Base-by-base conservation (phyloP, 2,888 invertebrate species). In the Nomada hirtipes region DNA sequence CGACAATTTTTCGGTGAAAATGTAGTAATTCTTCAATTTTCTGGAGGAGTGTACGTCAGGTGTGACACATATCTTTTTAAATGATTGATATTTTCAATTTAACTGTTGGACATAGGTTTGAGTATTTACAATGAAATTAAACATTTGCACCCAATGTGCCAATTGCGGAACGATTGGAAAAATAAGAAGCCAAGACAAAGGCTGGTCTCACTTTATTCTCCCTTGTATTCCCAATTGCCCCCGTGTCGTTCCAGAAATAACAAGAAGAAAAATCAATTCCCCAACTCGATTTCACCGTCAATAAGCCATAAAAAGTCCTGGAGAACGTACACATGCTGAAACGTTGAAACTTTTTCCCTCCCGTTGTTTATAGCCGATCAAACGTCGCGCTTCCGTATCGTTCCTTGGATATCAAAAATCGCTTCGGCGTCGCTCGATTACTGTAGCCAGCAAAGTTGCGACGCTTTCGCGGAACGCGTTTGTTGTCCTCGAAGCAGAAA, bases 401-500 rank as follows among this genome's bases (percentile, higher is more conserved):
- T 67, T 73, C 55, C 44, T 73, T 44, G n/a, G 60, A 52, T 73
- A 73, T 67, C 73, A 67, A 57, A 67, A 73, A 36, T 67, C 57
- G 57, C 57, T 57, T 13, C 18, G 57, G 20, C 67, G 1, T 13
- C 11, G 23, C 44, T 47, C 44, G 65, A 55, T 42, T 47, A 36
- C 55, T 29, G 57, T 15, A n/a, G 18, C 9, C 18, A 15, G 13
- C 15, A 18, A 53, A 67, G 47, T 57, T 73, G 15, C 44, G 10
- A 3, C 2, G 42, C 23, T 20, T 20, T 13, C 36, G 2, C 13
- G 52, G 26, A 52, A 50, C 18, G 13, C 11, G 50, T 55, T 61
- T 65, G 69, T 53, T 55, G 67, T 61, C 36, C 76, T 72, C 68
- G 15, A 52, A 11, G 70, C 76, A 76, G 64, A 72, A 82, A 79